Evolutionary conservation across 2,797 vertebrate genomes (phyloP).

Genomic region (Tachyglossus aculeatus): DNA sequence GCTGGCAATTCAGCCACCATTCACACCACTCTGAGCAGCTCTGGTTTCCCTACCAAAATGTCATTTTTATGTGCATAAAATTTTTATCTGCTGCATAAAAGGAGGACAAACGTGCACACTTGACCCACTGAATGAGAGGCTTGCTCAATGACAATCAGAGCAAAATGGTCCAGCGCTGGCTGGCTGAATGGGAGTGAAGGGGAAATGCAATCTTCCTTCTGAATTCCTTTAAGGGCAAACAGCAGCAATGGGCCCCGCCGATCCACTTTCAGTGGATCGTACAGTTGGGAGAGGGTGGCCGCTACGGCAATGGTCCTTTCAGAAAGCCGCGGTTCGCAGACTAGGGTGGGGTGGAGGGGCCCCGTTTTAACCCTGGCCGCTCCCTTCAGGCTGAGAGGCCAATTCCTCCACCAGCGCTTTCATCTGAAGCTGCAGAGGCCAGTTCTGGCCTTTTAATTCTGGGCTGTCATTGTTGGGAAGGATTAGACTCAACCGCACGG

Average conservation of each 20-base stretch:
- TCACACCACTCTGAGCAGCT: no score
- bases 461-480: conserved; percentile 54
- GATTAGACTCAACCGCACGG: conserved; percentile 46
- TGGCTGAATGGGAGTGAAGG: conserved; percentile 22
- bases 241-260: no score
- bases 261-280: conserved; percentile 22
- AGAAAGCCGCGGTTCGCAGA: conserved; percentile 62
- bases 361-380: conserved; percentile 55
- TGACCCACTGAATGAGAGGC: conserved; percentile 28
- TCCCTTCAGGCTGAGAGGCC: conserved; percentile 61
- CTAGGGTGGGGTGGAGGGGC: conserved; percentile 42
- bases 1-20: no score
- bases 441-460: conserved; percentile 52
- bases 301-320: conserved; percentile 49
- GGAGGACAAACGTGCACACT: conserved; percentile 33
- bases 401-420: conserved; percentile 33
- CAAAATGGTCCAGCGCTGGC: conserved; percentile 47
- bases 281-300: conserved; percentile 31
- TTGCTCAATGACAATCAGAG: conserved; percentile 59
- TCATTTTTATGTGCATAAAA: conserved; percentile 57
- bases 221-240: no score
- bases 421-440: conserved; percentile 40
- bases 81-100: no score
- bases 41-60: conserved; percentile 57
- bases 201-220: not conserved